A percentile compares a stretch with the other conserved stretches of the same genome.
Conservation (phyloP, 2,888 invertebrate species). For the Cabera pusaria region DNA sequence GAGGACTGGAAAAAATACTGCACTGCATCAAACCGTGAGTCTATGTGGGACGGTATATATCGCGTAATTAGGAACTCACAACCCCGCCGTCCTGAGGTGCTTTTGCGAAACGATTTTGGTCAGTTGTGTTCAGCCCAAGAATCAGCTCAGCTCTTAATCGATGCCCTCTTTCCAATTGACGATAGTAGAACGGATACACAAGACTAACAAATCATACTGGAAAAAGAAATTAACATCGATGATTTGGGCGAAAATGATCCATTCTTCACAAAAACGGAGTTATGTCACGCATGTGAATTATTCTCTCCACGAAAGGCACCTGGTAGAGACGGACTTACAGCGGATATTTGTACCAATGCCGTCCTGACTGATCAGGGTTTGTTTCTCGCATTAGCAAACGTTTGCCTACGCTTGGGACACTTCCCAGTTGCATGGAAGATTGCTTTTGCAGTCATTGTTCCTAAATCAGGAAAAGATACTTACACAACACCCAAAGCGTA, state of each 20-base stretch:
- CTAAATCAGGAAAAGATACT: not conserved
- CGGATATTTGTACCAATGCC: not conserved
- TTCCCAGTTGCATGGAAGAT: not conserved
- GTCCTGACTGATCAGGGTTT: not conserved
- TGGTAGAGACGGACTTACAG: not conserved
- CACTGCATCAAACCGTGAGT: not conserved
- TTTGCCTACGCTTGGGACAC: no score
- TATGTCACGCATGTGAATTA: not conserved
- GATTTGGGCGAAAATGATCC: not conserved
- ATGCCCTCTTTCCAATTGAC: not conserved
- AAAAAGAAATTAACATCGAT: not conserved
- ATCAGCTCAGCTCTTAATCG: not conserved
- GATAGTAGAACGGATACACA: not conserved
- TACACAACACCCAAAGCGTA: not conserved
- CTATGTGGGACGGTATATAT: not conserved
- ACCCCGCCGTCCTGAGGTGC: not conserved
- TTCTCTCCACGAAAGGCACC: not conserved
- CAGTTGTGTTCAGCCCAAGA: not conserved
- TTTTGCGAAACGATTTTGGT: not conserved
- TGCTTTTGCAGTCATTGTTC: not conserved
- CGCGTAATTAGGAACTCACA: not conserved
- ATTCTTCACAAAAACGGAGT: not conserved
- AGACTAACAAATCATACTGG: not conserved
- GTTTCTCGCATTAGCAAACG: not conserved
- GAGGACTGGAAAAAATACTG: conserved; percentile 3